Evolutionary conservation across 2,797 vertebrate genomes (phyloP), one percentile per base, ranked within the genome.

Genomic region (Phataginus tricuspis): DNA sequence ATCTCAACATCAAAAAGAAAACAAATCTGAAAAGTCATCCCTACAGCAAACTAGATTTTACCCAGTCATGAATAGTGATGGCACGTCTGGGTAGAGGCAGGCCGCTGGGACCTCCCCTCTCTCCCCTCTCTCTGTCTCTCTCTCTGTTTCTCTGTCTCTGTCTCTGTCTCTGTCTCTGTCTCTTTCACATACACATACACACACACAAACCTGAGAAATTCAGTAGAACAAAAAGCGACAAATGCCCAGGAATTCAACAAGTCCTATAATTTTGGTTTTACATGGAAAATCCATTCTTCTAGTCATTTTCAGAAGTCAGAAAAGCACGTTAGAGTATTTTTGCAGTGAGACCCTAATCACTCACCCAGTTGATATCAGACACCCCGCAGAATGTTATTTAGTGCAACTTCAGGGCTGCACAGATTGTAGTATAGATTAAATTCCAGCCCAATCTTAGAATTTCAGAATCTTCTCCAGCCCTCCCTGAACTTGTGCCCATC

Each of bases 1-100:
- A 66, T 89, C 74, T 91, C 49, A 57, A 42, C 55, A 86, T 85
- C 61, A 64, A 72, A 88, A 88, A 37, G n/a, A 85, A 93, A 45
- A 83, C 63, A 91, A 95, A 89, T 64, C 34, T 37, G 80, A 39
- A 85, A 94, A 75, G 57, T 71, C 82, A 21, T 63, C 19, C 69
- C 7, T 55, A 37, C 1, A 69, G 14, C 12, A 92, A 63, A 63
- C 16, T 57, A 10, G 27, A 16, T 72, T 91, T 83, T 91, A 53
- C 15, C 53, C 27, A 80, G 45, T 71, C 31, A 45, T 63, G 49
- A 84, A 63, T 14, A 68, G 19, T 92, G 31, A 42, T 42, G 29
- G 74, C 9, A 19, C 64, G 21, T 75, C 25, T 37, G 18, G 25
- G 49, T 53, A 79, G 9, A 66, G 37, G 10, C 55, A 51, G 37